Conservation (phyloP, 2,113 vertebrate genomes). For the Epinephelus lanceolatus region DNA sequence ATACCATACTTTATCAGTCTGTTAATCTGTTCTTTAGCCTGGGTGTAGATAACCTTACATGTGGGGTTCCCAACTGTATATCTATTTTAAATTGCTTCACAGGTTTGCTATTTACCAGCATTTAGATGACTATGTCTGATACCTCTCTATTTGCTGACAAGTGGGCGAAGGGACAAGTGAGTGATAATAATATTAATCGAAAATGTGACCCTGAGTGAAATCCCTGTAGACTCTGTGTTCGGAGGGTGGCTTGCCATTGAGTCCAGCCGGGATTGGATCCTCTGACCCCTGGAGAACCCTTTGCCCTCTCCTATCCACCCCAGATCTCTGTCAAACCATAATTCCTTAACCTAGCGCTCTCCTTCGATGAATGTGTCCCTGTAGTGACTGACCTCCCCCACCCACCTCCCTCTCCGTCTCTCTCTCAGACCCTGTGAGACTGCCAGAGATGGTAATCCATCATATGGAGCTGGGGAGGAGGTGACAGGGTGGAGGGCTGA, state of each 20-base stretch:
- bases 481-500: slow-evolving; percentile 73
- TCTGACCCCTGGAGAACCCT: slow-evolving; percentile 82
- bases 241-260: slow-evolving; percentile 53
- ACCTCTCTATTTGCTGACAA: slow-evolving; percentile 65
- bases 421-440: slow-evolving; percentile 60
- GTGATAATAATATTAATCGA: slow-evolving; percentile 80
- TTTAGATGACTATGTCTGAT: slow-evolving; percentile 70
- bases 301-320: slow-evolving; percentile 66
- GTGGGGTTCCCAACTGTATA: neutral
- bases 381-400: slow-evolving; percentile 67
- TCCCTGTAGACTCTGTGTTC: slow-evolving; percentile 65
- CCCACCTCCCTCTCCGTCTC: slow-evolving; percentile 36
- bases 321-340: slow-evolving; percentile 75
- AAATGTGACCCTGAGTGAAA: slow-evolving; percentile 65
- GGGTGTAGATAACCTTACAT: slow-evolving; percentile 28
- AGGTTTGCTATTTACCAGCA: slow-evolving; percentile 36
- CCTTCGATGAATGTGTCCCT: slow-evolving; percentile 70
- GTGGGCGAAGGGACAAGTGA: slow-evolving; percentile 67
- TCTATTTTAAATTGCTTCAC: slow-evolving; percentile 40
- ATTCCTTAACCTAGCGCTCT: slow-evolving; percentile 77
- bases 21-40: slow-evolving; percentile 43
- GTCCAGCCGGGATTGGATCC: slow-evolving; percentile 79
- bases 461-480: slow-evolving; percentile 69
- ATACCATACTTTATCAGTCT: slow-evolving; percentile 30
- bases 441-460: slow-evolving; percentile 81